Percentiles rank a stretch among this genome's conserved stretches.
These are phyloP conservation scores for Andrena hattorfiana DNA, from an alignment of 2,888 invertebrate genomes.

Conservation along the genomic window DNA sequence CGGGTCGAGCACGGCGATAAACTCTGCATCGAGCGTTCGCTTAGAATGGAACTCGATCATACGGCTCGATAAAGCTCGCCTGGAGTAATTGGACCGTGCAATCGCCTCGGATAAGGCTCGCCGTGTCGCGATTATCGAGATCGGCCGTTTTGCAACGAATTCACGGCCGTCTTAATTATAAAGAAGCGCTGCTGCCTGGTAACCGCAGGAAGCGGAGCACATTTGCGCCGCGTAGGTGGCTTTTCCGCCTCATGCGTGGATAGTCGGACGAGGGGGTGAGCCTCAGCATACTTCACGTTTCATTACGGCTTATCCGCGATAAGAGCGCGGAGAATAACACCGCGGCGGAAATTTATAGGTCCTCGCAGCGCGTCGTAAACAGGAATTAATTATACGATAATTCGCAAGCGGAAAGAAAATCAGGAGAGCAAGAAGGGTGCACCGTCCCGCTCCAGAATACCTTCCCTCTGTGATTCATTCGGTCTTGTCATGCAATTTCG, in stretches of 20 bases:
- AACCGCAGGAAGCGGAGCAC: slow-evolving; percentile 12
- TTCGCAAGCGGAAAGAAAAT: slow-evolving; percentile 60
- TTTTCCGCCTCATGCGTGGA: background rate
- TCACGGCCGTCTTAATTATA: slow-evolving; percentile 16
- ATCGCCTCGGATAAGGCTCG: background rate
- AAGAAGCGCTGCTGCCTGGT: no score
- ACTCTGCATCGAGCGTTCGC: background rate
- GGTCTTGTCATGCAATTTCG: slow-evolving; percentile 41
- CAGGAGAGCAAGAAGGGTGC: slow-evolving; percentile 35
- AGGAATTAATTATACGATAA: slow-evolving; percentile 57
- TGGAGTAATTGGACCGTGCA: slow-evolving; percentile 1
- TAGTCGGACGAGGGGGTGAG: background rate
- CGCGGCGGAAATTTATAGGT: slow-evolving; percentile 15
- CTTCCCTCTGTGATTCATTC: slow-evolving; percentile 40
- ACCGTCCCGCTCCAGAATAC: slow-evolving; percentile 21
- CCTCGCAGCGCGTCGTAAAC: slow-evolving; percentile 13
- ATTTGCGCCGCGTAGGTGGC: slow-evolving; percentile 11
- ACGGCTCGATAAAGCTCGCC: slow-evolving; percentile 16
- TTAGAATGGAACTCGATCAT: slow-evolving; percentile 21
- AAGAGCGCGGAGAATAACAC: slow-evolving; percentile 18
- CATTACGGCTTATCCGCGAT: slow-evolving; percentile 1
- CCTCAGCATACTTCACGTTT: background rate
- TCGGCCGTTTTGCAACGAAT: background rate
- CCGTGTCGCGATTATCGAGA: background rate
- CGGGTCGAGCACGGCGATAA: background rate